Percentiles rank a stretch among this genome's conserved stretches.
Evolutionary conservation across 2,888 invertebrate species (phyloP).

Genomic region (Zygogramma bicolorata): DNA sequence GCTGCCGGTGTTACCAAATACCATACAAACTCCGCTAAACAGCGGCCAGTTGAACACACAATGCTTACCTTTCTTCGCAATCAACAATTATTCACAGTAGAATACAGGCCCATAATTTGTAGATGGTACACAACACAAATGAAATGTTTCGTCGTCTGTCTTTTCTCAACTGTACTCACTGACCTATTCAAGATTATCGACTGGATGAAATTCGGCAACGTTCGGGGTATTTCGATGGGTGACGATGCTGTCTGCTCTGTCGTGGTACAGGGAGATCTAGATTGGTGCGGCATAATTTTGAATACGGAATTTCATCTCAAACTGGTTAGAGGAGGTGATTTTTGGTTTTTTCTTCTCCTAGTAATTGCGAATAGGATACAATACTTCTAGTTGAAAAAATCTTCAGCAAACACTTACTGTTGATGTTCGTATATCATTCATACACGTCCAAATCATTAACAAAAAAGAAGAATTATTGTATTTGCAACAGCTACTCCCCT

Average conservation of each 20-base stretch:
- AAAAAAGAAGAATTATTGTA: too few relatives aligned
- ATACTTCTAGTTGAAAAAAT: too few relatives aligned
- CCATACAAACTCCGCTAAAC: neutral
- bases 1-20: neutral
- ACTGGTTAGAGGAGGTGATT: too few relatives aligned
- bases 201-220: constrained; percentile 1
- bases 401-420: too few relatives aligned
- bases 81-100: neutral
- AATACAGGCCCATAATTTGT: neutral
- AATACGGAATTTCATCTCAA: too few relatives aligned
- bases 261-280: constrained; percentile 9
- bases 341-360: too few relatives aligned
- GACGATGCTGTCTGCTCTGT: neutral
- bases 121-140: constrained; percentile 1
- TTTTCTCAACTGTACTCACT: constrained; percentile 5
- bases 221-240: neutral
- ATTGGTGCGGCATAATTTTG: too few relatives aligned
- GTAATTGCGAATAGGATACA: too few relatives aligned
- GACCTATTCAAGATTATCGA: constrained; percentile 31
- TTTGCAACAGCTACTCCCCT: too few relatives aligned
- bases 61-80: constrained; percentile 4
- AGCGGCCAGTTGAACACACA: neutral
- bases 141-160: constrained; percentile 1
- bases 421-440: too few relatives aligned
- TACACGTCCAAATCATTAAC: too few relatives aligned